Evolutionary conservation across 2,888 invertebrate genomes (phyloP), one percentile per base, ranked within the genome.

Genomic region (Acleris holmiana): DNA sequence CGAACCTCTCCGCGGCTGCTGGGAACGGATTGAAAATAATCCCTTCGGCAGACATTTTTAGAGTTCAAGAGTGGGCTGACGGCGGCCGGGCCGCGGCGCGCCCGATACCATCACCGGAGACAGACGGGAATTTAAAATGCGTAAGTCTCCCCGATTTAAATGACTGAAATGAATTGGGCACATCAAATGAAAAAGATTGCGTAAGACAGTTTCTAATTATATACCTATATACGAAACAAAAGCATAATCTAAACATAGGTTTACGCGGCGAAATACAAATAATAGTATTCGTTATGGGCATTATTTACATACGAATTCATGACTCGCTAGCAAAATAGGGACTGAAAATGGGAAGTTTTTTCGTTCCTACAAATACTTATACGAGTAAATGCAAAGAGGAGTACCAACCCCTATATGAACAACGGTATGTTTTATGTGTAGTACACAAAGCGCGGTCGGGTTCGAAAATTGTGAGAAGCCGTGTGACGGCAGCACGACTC

Each of bases 21-120:
- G 74, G 69, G 79, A 85, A 86, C 80, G 84, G 85, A 88, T 88
- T 85, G 84, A 77, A 80, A 80, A 79, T 87, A 88, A 86, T 86
- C 85, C 83, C 82, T 82, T 80, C 73, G 71, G 80, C 73, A 83
- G 85, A 82, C 79, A 85, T 83, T 84, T 86, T 84, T 83, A 81
- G 76, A 81, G 76, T 81, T 78, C 74, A 70, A 76, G 74, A 80
- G 73, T 74, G 76, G 55, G 29, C 35, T 44, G 46, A 41, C 65
- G 63, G 78, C 74, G 69, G 76, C 75, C 74, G 74, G 75, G 73
- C 74, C 74, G 69, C 70, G 67, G 71, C 71, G 73, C 69, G 71
- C 71, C 69, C 69, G 86, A 86, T 87, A 87, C 68, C 79, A 84
- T 86, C 86, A 76, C 72, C 70, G 74, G 69, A 71, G 74, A 71